A percentile compares a stretch with the other conserved stretches of the same genome.
Evolutionary conservation across 2,113 vertebrate genomes (phyloP).

Genomic region (Neotoma lepida): DNA sequence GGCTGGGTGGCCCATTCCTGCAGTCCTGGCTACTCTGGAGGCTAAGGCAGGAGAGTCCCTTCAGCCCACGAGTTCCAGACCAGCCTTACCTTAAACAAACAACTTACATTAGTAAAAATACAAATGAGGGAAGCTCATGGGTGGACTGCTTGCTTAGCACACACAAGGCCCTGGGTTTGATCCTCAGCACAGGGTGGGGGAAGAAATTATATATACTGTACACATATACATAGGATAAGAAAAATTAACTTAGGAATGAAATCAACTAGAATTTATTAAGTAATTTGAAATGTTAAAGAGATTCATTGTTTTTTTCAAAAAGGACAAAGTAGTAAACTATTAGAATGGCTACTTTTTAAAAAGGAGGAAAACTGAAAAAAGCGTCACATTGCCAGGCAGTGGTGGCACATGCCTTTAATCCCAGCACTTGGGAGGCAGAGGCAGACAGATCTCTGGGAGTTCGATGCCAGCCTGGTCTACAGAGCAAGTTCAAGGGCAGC

Average conservation of each 20-base stretch:
- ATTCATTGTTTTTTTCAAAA: conserved; percentile 46
- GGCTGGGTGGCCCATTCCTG: not conserved
- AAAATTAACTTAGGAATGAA: not conserved
- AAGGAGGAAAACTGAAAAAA: conserved; percentile 4
- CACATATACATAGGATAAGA: not conserved
- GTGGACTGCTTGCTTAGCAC: not conserved
- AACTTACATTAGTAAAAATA: not conserved
- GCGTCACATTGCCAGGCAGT: not conserved
- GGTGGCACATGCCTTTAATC: not conserved
- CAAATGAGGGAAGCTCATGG: not conserved
- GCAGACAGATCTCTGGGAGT: not conserved
- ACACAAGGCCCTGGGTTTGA: not conserved
- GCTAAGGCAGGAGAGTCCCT: not conserved
- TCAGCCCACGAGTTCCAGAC: not conserved
- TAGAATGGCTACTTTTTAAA: not conserved
- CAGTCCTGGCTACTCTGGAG: not conserved
- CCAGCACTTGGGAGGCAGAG: not conserved
- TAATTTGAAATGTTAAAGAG: not conserved
- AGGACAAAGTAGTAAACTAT: not conserved
- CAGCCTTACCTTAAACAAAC: not conserved
- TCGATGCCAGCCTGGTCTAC: not conserved
- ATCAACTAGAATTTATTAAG: not conserved
- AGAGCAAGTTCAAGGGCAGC: too few relatives aligned
- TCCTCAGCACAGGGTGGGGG: too few relatives aligned
- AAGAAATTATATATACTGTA: not conserved